Base-by-base conservation (phyloP, 1,140 invertebrate genomes). In the Drosophila repletoides region DNA sequence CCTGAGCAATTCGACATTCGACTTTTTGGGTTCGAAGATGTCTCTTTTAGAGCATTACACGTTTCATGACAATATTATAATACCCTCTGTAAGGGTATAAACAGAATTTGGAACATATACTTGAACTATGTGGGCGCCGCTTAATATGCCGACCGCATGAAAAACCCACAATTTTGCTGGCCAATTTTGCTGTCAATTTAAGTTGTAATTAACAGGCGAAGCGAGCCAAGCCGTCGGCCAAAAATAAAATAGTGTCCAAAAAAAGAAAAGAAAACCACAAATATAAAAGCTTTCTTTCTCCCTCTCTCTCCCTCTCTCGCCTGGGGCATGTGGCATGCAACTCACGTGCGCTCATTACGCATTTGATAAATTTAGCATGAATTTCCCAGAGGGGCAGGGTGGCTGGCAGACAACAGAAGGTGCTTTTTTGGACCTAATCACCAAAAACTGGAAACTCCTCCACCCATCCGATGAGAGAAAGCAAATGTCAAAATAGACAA, bases 121-220 rank as follows among this genome's bases (percentile, higher is more conserved):
- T 22, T 15, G 17, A 38, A 53, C 28, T 38, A 53, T n/a, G n/a
- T n/a, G 21, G 48, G 41, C 31, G 21, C 17, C 68, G 80, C 75
- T 86, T 86, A 86, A 80, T 86, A 86, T 86, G 80, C 80, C 80
- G 71, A 64, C 75, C 80, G 72, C 80, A 86, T 86, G 80, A 38
- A 80, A 86, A 80, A 88, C 77, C 77, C 77, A 88, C 84, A 88
- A 88, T 88, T 88, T 74, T 73, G 71, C 75, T 48, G 46, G 66
- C 79, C 75, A 84, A 88, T 83, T 88, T 88, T 73, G 86, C 86
- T 88, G 86, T 88, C 86, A 88, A 88, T 88, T 88, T 88, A 88
- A 77, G 86, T 88, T 88, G 86, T 88, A 88, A 88, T 88, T 88
- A 88, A 88, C 77, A 81, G 76, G 29, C 24, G 53, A 67, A 19